phyloP scores from a whole-genome alignment of 1,140 invertebrate genomes.

The Drosophila subpulchrella region DNA sequence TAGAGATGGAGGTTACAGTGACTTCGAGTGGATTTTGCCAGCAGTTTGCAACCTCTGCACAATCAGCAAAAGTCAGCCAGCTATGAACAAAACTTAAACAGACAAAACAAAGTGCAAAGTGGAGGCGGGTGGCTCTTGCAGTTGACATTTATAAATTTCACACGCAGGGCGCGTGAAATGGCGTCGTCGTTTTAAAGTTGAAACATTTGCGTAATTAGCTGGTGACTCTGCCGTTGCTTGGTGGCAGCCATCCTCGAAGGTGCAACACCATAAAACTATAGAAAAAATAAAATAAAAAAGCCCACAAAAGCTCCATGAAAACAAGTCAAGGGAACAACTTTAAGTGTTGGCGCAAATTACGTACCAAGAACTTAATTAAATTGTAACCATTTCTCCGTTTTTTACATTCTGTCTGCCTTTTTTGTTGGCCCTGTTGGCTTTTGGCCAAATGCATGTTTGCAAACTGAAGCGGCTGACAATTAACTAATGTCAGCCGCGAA shows the following conservation, averaged over 20 bases:
- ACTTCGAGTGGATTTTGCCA: conserved; percentile 20
- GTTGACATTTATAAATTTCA: conserved; percentile 67
- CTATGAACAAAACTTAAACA: conserved; percentile 79
- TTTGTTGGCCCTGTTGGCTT: conserved; percentile 58
- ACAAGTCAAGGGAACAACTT: conserved; percentile 40
- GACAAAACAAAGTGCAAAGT: conserved; percentile 76
- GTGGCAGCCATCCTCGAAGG: conserved; percentile 26
- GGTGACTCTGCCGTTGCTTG: conserved; percentile 16
- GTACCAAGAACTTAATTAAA: conserved; percentile 72
- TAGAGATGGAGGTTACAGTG: conserved; percentile 10
- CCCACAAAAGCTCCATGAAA: background rate
- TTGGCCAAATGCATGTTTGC: conserved; percentile 75
- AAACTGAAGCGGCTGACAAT: conserved; percentile 61
- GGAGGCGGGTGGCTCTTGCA: conserved; percentile 11
- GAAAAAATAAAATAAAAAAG: background rate
- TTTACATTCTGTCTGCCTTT: conserved; percentile 9
- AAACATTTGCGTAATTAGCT: conserved; percentile 79
- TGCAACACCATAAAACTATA: conserved; percentile 29
- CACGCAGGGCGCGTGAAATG: conserved; percentile 60
- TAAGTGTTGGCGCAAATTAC: conserved; percentile 63
- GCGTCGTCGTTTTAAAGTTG: conserved; percentile 69
- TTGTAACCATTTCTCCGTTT: conserved; percentile 58
- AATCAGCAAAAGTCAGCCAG: conserved; percentile 73
- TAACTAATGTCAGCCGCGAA: conserved; percentile 72
- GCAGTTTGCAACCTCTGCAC: conserved; percentile 48